phyloP scores from a whole-genome alignment of 2,113 vertebrate genomes.

The Psephotus haematonotus region DNA sequence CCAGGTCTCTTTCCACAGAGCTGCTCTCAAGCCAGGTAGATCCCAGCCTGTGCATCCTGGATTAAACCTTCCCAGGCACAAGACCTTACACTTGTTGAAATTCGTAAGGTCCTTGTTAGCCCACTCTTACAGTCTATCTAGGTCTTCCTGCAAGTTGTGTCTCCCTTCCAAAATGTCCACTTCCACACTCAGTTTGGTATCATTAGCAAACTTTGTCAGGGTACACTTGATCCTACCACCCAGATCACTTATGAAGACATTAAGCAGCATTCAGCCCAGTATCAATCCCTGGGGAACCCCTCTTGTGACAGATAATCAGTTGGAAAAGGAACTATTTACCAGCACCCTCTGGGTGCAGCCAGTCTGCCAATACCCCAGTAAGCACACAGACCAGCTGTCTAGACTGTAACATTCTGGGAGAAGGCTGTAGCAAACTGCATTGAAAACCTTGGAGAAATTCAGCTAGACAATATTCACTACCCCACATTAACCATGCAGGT shows the following conservation, averaged over 20 bases:
- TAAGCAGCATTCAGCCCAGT: neutral
- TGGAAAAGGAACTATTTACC: neutral
- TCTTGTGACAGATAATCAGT: neutral
- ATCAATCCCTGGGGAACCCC: neutral
- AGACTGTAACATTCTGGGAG: rapidly evolving
- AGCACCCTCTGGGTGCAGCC: neutral
- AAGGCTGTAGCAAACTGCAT: neutral
- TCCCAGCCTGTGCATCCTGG: neutral
- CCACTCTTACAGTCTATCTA: neutral
- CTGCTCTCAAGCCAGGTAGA: neutral
- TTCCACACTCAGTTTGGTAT: neutral
- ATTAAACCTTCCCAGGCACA: neutral
- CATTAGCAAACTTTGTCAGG: neutral
- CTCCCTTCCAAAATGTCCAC: neutral
- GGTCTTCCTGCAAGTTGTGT: neutral
- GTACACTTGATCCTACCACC: neutral
- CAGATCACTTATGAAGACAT: neutral
- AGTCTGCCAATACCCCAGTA: neutral
- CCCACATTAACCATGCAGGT: rapidly evolving
- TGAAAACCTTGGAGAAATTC: neutral
- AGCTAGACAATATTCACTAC: rapidly evolving
- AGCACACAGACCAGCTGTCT: neutral
- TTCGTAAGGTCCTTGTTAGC: neutral
- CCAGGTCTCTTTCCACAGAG: neutral
- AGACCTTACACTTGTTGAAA: neutral